These are phyloP conservation scores for Phocides pigmalion DNA, from an alignment of 1,140 invertebrate species.

Conservation along the genomic window DNA sequence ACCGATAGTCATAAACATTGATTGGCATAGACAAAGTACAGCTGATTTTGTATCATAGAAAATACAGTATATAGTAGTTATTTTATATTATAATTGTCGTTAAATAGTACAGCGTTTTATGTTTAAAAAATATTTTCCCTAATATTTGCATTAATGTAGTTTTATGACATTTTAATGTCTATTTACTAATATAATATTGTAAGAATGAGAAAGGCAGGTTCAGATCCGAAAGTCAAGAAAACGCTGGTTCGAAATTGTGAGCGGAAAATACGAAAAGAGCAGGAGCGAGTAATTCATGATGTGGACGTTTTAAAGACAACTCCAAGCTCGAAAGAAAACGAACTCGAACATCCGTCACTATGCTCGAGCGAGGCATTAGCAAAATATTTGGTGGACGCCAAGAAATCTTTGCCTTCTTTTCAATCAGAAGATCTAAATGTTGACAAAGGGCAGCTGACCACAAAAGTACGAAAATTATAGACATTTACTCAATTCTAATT, in stretches of 20 bases:
- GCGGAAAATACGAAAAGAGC: constrained; percentile 44
- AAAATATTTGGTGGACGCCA: constrained; percentile 62
- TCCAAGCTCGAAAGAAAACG: constrained; percentile 41
- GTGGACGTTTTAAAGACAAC: constrained; percentile 45
- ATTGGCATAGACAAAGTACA: no score
- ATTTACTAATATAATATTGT: neutral
- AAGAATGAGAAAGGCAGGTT: constrained; percentile 54
- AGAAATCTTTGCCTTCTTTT: constrained; percentile 42
- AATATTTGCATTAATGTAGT: no score
- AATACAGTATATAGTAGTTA: no score
- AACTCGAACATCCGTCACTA: constrained; percentile 54
- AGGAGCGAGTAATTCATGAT: constrained; percentile 43
- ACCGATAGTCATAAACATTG: no score
- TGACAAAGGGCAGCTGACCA: constrained; percentile 49
- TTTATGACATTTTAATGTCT: no score
- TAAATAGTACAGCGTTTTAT: no score
- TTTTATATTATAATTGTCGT: no score
- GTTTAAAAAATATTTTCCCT: no score
- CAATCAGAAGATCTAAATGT: constrained; percentile 48
- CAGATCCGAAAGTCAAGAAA: constrained; percentile 70
- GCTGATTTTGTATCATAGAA: no score
- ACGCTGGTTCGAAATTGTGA: constrained; percentile 64
- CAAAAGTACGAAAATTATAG: constrained; percentile 52
- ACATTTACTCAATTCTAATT: no score
- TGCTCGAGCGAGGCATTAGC: constrained; percentile 67